phyloP scores from a whole-genome alignment of 1,140 invertebrate genomes.

The Periplaneta americana region DNA sequence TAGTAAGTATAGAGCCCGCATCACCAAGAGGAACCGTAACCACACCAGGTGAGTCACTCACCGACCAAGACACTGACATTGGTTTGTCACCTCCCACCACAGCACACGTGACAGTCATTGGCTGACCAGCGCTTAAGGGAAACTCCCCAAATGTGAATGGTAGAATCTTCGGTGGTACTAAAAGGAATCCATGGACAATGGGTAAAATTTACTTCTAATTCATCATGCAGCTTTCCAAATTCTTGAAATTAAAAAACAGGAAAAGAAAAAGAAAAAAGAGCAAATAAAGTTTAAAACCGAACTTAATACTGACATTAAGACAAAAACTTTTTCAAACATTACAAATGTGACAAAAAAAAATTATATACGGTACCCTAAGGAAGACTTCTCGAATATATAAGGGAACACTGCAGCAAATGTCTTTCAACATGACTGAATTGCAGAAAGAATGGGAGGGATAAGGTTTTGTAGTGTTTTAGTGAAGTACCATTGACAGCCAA shows the following conservation, averaged over 20 bases:
- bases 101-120: slow-evolving; percentile 43
- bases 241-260: not conserved
- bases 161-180: slow-evolving; percentile 53
- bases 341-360: no score
- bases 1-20: slow-evolving; percentile 36
- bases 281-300: no score
- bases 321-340: no score
- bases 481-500: slow-evolving; percentile 65
- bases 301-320: no score
- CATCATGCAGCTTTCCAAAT: not conserved
- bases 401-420: no score
- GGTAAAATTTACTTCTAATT: no score
- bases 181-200: slow-evolving; percentile 27
- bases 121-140: slow-evolving; percentile 43
- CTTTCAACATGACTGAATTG: no score
- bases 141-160: slow-evolving; percentile 53
- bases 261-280: no score
- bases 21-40: slow-evolving; percentile 33
- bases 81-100: slow-evolving; percentile 66
- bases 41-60: slow-evolving; percentile 48
- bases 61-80: slow-evolving; percentile 70
- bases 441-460: no score
- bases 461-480: no score
- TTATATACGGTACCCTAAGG: no score
- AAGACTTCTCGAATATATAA: no score